Evolutionary conservation across 2,888 invertebrate genomes (phyloP), one percentile per base, ranked within the genome.

Genomic region (Erpobdella octoculata): DNA sequence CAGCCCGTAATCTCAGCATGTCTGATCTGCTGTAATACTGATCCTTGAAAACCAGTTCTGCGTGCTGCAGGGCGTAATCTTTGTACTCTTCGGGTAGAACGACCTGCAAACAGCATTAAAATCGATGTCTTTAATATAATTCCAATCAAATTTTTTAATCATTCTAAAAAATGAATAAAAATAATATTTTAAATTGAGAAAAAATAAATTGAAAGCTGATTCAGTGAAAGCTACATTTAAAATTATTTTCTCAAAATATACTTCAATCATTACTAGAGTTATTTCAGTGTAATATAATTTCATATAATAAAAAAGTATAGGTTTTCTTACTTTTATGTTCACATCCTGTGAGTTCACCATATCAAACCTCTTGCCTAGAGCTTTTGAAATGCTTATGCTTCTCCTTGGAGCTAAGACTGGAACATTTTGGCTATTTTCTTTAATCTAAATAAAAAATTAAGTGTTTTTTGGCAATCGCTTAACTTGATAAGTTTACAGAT

Each of bases 11-110:
- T 69, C 96, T 87, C 93, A 96, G 97, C 97, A 98, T 97, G 86
- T 98, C 98, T 74, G 95, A 93, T 71, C 98, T 87, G 18, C 95
- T 95, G 88, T 97, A 89, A 80, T 97, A 98, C 82, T 95, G 94
- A 83, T 98, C 97, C 83, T 93, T 94, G 81, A 97, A 97, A 0
- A 93, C 93, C 46, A 99, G 86, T 84, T 98, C 98, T 66, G 98
- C 90, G 0, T 95, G 92, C 85, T 98, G 69, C 28, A 69, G 36
- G 15, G 69, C 31, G 9, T 58, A 97, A 76, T 98, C 85, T 0
- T 92, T 89, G 21, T 95, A 92, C 81, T 88, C 87, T 81, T 81
- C 77, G 25, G 78, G 75, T 8, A 66, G 46, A 12, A 72, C 48
- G 36, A 67, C 28, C 69, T 69, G 33, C 69, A 35, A 25, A 53